phyloP scores from a whole-genome alignment of 2,113 vertebrate species.

The Myotis davidii region DNA sequence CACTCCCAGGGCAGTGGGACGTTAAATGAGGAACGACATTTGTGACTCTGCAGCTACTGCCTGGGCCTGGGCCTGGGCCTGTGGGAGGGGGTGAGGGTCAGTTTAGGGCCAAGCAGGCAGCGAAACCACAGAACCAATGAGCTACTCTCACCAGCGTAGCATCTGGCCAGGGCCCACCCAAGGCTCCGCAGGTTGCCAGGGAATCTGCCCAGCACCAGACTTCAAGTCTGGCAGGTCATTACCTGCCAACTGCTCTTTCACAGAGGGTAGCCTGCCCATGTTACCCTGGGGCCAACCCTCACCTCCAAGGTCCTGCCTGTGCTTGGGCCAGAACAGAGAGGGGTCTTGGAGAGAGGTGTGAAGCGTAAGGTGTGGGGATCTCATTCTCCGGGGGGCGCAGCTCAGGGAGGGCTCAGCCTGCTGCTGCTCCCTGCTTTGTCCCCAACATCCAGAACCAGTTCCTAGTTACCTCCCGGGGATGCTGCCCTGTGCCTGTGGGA shows the following conservation, averaged over 20 bases:
- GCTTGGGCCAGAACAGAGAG: too few species aligned
- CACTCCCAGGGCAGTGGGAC: not conserved
- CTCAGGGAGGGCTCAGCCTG: not conserved
- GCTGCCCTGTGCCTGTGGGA: not conserved
- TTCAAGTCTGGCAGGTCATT: not conserved
- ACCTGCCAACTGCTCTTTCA: not conserved
- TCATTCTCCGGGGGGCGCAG: not conserved
- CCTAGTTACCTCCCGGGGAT: fast-evolving
- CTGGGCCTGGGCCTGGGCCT: not conserved
- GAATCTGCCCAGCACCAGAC: not conserved
- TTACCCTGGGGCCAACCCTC: not conserved
- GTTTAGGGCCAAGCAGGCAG: not conserved
- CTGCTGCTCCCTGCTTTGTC: not conserved
- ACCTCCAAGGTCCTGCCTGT: not conserved
- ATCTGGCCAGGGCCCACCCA: fast-evolving
- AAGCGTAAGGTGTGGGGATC: not conserved
- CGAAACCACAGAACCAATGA: not conserved
- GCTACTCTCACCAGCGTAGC: not conserved
- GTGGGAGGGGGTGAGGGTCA: not conserved
- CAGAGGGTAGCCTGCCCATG: not conserved
- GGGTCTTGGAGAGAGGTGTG: not conserved
- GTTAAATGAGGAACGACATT: too few species aligned
- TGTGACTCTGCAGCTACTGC: not conserved
- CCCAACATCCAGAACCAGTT: not conserved
- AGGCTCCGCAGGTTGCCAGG: not conserved